These are phyloP conservation scores for Passer montanus DNA, from an alignment of 2,113 vertebrate genomes.

Conservation along the genomic window DNA sequence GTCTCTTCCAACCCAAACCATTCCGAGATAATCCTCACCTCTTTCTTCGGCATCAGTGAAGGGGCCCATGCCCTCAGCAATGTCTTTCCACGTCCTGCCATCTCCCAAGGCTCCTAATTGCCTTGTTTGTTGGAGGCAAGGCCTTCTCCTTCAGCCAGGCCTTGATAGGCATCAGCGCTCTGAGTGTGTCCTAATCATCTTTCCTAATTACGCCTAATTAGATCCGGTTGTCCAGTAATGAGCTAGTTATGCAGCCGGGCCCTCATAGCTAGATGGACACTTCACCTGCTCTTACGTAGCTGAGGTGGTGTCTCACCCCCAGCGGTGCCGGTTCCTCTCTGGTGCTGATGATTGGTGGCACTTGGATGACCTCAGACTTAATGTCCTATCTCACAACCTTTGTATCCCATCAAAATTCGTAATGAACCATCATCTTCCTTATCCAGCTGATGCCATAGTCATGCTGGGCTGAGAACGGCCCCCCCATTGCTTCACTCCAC, in stretches of 20 bases:
- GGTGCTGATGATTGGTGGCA: neutral
- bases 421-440: neutral
- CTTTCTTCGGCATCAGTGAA: neutral
- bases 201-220: conserved; percentile 14
- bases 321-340: neutral
- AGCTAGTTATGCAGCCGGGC: neutral
- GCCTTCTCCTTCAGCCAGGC: neutral
- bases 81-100: neutral
- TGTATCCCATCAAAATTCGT: neutral
- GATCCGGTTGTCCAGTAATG: conserved; percentile 10
- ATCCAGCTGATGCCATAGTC: neutral
- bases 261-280: conserved; percentile 15
- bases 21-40: neutral
- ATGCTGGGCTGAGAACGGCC: neutral
- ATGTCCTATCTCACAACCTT: neutral
- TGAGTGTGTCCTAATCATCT: neutral
- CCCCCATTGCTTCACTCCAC: neutral
- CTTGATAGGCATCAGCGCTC: neutral
- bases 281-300: conserved; percentile 5
- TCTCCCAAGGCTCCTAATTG: neutral
- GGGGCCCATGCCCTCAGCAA: neutral
- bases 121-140: neutral
- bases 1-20: neutral
- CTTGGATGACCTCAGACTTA: conserved; percentile 28
- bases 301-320: neutral